These are phyloP conservation scores for Platysteira castanea DNA, from an alignment of 2,113 vertebrate genomes.

Conservation along the genomic window DNA sequence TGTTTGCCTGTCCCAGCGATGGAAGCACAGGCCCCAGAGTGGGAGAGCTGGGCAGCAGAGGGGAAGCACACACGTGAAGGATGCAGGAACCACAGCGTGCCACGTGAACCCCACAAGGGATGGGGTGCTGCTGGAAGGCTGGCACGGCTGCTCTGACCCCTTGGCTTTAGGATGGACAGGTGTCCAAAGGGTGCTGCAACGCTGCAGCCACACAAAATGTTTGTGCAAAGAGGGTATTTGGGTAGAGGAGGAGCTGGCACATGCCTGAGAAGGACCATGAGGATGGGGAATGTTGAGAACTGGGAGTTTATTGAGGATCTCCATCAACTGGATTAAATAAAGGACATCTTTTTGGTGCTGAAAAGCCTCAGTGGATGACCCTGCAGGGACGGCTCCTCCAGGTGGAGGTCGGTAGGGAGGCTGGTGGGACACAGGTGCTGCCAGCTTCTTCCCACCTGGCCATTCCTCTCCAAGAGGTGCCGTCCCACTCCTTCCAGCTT, in stretches of 20 bases:
- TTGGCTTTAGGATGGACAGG: not conserved
- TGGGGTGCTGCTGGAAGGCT: not conserved
- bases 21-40: not conserved
- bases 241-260: not conserved
- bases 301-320: not conserved
- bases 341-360: not conserved
- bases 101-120: fast-evolving
- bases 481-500: not conserved
- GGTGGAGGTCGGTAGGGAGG: fast-evolving
- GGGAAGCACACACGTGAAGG: not conserved
- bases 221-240: not conserved
- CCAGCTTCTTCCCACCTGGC: not conserved
- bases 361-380: not conserved
- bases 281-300: not conserved
- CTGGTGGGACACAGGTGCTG: not conserved
- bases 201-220: not conserved
- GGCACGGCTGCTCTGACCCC: not conserved
- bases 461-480: not conserved
- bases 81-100: fast-evolving
- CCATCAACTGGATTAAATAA: not conserved
- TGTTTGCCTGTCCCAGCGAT: not conserved
- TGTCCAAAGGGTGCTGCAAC: not conserved
- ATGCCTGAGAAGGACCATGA: not conserved
- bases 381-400: not conserved
- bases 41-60: not conserved